phyloP scores from a whole-genome alignment of 2,113 vertebrate species.

The Hemicordylus capensis region DNA sequence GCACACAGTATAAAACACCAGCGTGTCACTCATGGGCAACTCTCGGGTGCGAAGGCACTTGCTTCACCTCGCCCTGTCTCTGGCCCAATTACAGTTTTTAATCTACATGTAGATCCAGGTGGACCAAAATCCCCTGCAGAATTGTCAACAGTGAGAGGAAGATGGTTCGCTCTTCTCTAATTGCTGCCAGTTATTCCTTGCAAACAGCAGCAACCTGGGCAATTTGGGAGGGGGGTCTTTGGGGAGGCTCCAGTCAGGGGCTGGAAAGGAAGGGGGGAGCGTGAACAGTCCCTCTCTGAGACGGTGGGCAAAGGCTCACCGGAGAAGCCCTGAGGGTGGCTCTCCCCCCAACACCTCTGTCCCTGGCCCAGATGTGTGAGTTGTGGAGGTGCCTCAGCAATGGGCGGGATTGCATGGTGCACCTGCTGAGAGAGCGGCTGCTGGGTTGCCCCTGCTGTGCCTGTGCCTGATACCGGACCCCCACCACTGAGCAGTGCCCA shows the following conservation, averaged over 20 bases:
- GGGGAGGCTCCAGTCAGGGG: no score
- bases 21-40: constrained; percentile 87
- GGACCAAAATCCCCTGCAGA: constrained; percentile 89
- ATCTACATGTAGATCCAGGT: constrained; percentile 99
- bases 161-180: constrained; percentile 98
- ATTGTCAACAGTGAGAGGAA: constrained; percentile 95
- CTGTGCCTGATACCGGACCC: no score
- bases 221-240: constrained; percentile 45
- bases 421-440: background rate
- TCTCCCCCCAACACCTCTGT: no score
- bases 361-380: background rate
- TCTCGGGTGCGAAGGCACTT: constrained; percentile 80
- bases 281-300: background rate
- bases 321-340: no score
- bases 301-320: no score
- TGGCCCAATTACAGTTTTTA: constrained; percentile 95
- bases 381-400: background rate
- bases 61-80: constrained; percentile 90
- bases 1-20: constrained; percentile 89
- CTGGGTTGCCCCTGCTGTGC: background rate
- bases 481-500: no score
- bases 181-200: constrained; percentile 94
- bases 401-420: background rate
- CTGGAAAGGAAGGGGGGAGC: background rate
- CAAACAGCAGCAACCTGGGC: constrained; percentile 71